These are phyloP conservation scores for Argya squamiceps DNA, from an alignment of 2,797 vertebrate species.

Conservation along the genomic window DNA sequence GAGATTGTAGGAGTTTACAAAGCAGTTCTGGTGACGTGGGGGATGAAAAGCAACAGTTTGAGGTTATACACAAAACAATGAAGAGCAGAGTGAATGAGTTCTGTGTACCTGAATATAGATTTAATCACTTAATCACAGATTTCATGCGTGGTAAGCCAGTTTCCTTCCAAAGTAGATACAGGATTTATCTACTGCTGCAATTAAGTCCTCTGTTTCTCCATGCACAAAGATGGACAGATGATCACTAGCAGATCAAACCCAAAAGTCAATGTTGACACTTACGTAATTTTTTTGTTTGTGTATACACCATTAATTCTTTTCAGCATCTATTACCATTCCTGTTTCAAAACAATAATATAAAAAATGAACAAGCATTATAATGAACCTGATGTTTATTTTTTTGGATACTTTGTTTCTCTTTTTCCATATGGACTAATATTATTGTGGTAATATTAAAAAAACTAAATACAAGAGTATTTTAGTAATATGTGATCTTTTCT, in stretches of 20 bases:
- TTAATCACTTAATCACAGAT: neutral
- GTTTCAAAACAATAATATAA: neutral
- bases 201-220: neutral
- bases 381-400: neutral
- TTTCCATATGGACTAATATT: neutral
- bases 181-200: neutral
- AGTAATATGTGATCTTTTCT: neutral
- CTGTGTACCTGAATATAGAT: neutral
- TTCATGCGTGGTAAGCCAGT: neutral
- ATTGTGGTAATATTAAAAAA: neutral
- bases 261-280: neutral
- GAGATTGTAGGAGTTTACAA: neutral
- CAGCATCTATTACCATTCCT: neutral
- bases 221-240: neutral
- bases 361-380: neutral
- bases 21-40: neutral
- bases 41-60: accelerated
- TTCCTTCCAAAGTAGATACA: neutral
- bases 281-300: neutral
- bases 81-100: neutral
- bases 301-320: neutral
- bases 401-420: accelerated
- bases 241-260: neutral
- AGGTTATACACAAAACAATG: neutral
- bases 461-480: neutral